Evolutionary conservation across 2,113 vertebrate genomes (phyloP), one percentile per base, ranked within the genome.

Genomic region (Eulemur rufifrons): DNA sequence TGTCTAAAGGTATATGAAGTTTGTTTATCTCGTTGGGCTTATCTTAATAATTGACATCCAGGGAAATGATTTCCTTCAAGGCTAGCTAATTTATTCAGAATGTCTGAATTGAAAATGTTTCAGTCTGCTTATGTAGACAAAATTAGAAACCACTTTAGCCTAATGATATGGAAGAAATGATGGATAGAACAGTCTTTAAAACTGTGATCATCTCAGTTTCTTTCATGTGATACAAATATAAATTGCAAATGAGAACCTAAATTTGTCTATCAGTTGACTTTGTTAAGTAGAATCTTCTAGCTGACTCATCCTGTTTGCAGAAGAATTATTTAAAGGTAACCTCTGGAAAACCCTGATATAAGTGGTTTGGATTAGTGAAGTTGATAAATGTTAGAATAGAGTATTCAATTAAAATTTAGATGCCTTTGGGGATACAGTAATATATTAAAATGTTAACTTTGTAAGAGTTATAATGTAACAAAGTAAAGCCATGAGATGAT

Each of bases 181-280:
- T 77, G 18, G 15, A 61, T 90, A 50, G 13, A 84, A 66, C 37
- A 64, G 77, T 89, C 42, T 93, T 92, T 95, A 89, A 77, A 96
- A 96, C 80, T 87, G 29, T 47, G 37, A 94, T 97, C 63, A 34
- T 94, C 20, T 86, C 12, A 64, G 9, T 87, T 94, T 92, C 21
- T 93, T 86, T 88, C 69, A 89, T 78, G 17, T 89, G 69, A 74
- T 92, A 64, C 15, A 87, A 89, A 78, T 89, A 25, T 85, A 95
- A 91, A 86, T 89, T 89, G 14, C 76, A 97, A 95, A 84, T 92
- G 61, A 94, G 63, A 86, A 78, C 47, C 61, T 86, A 86, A 85
- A 54, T 93, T 88, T 93, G 54, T 78, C 47, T 85, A 1, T 63
- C 23, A 93, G 18, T 89, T 97, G 89, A 95, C 27, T 95, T 92